Conservation (phyloP, 2,113 vertebrate species). For the Arizona elegans region DNA sequence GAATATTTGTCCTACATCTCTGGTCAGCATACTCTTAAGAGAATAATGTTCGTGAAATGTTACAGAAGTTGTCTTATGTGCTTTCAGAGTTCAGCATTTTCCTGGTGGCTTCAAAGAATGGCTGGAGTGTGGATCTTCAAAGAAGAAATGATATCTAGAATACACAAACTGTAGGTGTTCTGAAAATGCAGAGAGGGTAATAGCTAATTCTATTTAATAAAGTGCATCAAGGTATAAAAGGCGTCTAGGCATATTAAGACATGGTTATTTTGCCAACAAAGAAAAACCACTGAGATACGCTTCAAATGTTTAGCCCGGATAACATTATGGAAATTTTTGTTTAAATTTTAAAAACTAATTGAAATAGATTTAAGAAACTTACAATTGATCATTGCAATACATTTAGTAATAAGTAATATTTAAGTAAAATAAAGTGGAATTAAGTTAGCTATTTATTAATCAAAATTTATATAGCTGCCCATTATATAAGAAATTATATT, state of each 20-base stretch:
- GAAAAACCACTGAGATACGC: background rate
- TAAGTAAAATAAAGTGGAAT: background rate
- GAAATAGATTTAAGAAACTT: background rate
- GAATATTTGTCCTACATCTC: background rate
- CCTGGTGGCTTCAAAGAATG: slow-evolving; percentile 91
- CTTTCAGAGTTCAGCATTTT: slow-evolving; percentile 83
- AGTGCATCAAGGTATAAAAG: too few species aligned
- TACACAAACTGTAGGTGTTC: background rate
- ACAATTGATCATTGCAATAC: background rate
- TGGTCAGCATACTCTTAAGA: background rate
- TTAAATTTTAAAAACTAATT: background rate
- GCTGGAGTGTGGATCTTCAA: slow-evolving; percentile 74
- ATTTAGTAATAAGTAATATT: background rate
- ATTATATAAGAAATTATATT: background rate
- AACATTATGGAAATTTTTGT: background rate
- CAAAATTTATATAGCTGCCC: background rate
- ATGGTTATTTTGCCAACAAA: background rate
- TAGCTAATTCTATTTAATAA: background rate
- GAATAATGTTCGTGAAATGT: background rate
- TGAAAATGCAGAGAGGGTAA: background rate
- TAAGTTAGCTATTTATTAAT: background rate
- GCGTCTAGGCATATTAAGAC: background rate
- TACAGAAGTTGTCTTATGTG: slow-evolving; percentile 7
- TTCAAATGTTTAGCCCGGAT: background rate
- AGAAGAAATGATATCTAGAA: slow-evolving; percentile 49